Percentiles rank a stretch among this genome's conserved stretches.
Evolutionary conservation across 2,797 vertebrate species (phyloP).

Genomic region (Saxicola maurus): DNA sequence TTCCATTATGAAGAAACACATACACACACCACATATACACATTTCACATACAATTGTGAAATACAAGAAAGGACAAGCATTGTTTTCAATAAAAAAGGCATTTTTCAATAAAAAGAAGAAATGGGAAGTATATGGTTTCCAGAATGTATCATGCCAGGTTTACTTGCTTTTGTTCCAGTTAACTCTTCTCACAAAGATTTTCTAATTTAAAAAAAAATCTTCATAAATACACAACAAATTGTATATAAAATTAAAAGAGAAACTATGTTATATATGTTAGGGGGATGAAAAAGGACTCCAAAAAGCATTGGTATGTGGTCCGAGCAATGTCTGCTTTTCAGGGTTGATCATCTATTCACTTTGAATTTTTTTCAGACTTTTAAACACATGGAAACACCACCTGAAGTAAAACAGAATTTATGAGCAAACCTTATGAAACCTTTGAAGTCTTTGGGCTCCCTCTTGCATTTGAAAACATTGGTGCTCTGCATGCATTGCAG

Average conservation of each 20-base stretch:
- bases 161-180: background rate
- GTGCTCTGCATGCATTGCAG: background rate
- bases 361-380: background rate
- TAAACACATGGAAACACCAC: background rate
- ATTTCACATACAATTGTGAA: background rate
- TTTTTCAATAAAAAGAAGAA: background rate
- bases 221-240: background rate
- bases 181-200: background rate
- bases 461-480: background rate
- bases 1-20: background rate
- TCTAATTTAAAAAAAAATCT: background rate
- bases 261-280: background rate
- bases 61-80: background rate
- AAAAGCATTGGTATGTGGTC: background rate
- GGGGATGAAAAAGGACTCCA: background rate
- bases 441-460: background rate
- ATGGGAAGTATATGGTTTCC: background rate
- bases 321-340: background rate
- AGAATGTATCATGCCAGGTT: background rate
- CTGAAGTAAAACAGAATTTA: background rate
- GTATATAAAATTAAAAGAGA: background rate
- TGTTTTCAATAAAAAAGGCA: background rate
- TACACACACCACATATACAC: background rate
- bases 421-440: background rate
- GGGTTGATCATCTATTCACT: background rate